phyloP scores from a whole-genome alignment of 2,113 vertebrate genomes.

The Sebastes schlegelii region DNA sequence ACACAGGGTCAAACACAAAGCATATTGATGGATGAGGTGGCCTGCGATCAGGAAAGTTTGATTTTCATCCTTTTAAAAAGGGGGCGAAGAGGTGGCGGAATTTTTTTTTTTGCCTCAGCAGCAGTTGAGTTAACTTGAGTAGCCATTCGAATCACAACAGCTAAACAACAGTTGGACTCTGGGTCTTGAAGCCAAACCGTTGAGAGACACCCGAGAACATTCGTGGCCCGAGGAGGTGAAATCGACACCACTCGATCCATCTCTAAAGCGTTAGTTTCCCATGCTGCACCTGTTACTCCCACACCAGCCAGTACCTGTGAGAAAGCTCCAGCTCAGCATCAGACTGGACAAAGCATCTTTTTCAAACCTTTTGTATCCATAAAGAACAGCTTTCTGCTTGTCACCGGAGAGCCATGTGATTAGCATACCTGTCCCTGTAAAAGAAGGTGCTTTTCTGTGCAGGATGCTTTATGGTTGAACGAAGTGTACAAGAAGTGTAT shows the following conservation, averaged over 20 bases:
- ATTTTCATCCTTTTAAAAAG: constrained; percentile 14
- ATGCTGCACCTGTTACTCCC: constrained; percentile 72
- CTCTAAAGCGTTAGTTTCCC: constrained; percentile 56
- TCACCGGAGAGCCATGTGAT: constrained; percentile 66
- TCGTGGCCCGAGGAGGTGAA: constrained; percentile 68
- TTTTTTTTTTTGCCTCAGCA: neutral
- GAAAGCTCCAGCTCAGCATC: constrained; percentile 47
- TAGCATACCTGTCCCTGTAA: constrained; percentile 51
- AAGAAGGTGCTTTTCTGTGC: constrained; percentile 11
- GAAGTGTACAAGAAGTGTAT: constrained; percentile 24
- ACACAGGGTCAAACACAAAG: neutral
- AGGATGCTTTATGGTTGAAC: constrained; percentile 16
- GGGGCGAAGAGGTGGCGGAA: neutral
- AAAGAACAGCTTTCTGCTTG: constrained; percentile 63
- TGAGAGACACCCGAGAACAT: constrained; percentile 66
- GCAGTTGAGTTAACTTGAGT: constrained; percentile 14
- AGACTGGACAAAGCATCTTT: constrained; percentile 65
- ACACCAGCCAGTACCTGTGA: constrained; percentile 63
- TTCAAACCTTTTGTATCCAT: constrained; percentile 65
- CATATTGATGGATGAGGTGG: constrained; percentile 17
- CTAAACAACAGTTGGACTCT: constrained; percentile 50
- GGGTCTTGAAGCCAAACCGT: constrained; percentile 32
- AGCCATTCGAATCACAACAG: constrained; percentile 29
- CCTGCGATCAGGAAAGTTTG: neutral
- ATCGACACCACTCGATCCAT: constrained; percentile 63